Conservation (phyloP, 2,113 vertebrate species). For the western clawed frog (Xenopus tropicalis) region UCB_Xtro_10.0 CM004445.2:83531001-83531500, state of each 20-base stretch:
- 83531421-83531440: background rate
- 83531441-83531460: too few relatives aligned
- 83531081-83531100: conserved; percentile 22
- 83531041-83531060: background rate
- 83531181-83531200: conserved; percentile 42
- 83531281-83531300: conserved; percentile 40
- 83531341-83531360: conserved; percentile 36
- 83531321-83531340: conserved; percentile 40
- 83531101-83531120: conserved; percentile 25
- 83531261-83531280: conserved; percentile 38
- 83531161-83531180: conserved; percentile 23
- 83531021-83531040: too few relatives aligned
- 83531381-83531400: conserved; percentile 10
- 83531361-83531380: conserved; percentile 18
- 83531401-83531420: conserved; percentile 21
- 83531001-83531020: too few relatives aligned
- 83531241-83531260: conserved; percentile 45
- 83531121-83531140: background rate
- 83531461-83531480: too few relatives aligned
- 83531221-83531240: conserved; percentile 44
- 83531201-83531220: conserved; percentile 44
- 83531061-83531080: conserved; percentile 9
- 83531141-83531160: conserved; percentile 2
- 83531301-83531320: conserved; percentile 41
- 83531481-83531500: too few relatives aligned